These are phyloP conservation scores for Drosophila trapezifrons DNA, from an alignment of 1,140 invertebrate species.

Conservation along the genomic window DNA sequence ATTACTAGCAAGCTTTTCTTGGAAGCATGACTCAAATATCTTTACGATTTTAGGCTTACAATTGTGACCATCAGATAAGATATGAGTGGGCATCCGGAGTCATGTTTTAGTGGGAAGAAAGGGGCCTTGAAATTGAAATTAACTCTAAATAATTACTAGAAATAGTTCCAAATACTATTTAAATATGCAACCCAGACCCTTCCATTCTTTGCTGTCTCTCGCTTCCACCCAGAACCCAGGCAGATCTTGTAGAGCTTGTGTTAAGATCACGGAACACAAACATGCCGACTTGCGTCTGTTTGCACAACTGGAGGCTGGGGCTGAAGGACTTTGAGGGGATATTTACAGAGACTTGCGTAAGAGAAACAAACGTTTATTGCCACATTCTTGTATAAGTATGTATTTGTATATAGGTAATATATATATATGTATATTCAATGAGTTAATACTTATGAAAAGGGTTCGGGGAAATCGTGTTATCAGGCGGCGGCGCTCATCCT, in stretches of 20 bases:
- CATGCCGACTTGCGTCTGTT: slow-evolving; percentile 4
- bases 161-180: background rate
- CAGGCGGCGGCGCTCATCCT: slow-evolving; percentile 16
- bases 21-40: background rate
- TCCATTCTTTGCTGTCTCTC: background rate
- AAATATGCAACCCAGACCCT: too few relatives aligned
- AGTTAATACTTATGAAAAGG: slow-evolving; percentile 76
- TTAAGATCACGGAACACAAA: background rate
- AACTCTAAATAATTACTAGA: too few relatives aligned
- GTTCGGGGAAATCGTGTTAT: slow-evolving; percentile 65
- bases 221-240: background rate
- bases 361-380: slow-evolving; percentile 55
- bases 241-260: background rate
- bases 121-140: too few relatives aligned
- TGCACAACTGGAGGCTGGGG: slow-evolving; percentile 2
- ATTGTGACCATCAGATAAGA: slow-evolving; percentile 3
- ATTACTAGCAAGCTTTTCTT: background rate
- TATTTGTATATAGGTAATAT: slow-evolving; percentile 61
- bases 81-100: background rate
- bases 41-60: background rate
- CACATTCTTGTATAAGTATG: slow-evolving; percentile 58
- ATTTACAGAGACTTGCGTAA: background rate
- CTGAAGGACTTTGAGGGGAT: background rate
- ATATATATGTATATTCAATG: slow-evolving; percentile 65
- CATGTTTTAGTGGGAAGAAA: background rate